These are phyloP conservation scores for Mohoua ochrocephala DNA, from an alignment of 2,113 vertebrate species.

Conservation along the genomic window DNA sequence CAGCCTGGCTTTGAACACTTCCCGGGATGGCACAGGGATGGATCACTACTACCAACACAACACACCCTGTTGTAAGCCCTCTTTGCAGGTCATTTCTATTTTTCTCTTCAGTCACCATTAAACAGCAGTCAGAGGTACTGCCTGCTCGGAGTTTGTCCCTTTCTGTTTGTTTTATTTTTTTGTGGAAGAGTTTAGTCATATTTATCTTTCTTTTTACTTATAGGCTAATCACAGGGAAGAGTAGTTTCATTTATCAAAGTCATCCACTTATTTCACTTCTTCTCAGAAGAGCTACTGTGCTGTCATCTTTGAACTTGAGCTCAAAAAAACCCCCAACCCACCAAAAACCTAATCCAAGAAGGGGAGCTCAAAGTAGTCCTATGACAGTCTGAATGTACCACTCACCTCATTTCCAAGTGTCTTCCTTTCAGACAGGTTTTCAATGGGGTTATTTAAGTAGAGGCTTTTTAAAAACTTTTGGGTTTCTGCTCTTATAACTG, in stretches of 20 bases:
- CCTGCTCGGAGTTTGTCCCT: background rate
- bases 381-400: background rate
- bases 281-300: background rate
- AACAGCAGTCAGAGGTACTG: background rate
- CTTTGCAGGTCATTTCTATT: background rate
- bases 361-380: background rate
- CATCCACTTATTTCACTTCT: background rate
- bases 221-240: background rate
- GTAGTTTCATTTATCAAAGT: conserved; percentile 32
- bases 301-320: conserved; percentile 3
- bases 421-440: background rate
- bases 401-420: background rate
- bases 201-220: background rate
- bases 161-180: background rate
- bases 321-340: background rate
- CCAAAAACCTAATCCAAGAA: background rate
- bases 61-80: background rate
- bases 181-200: background rate
- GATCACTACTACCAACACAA: background rate
- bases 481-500: background rate
- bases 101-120: background rate
- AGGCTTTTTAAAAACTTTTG: background rate
- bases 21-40: background rate
- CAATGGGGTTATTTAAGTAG: background rate
- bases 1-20: background rate